Conservation (phyloP, 2,113 vertebrate species). For the Pomatostomus ruficeps region DNA sequence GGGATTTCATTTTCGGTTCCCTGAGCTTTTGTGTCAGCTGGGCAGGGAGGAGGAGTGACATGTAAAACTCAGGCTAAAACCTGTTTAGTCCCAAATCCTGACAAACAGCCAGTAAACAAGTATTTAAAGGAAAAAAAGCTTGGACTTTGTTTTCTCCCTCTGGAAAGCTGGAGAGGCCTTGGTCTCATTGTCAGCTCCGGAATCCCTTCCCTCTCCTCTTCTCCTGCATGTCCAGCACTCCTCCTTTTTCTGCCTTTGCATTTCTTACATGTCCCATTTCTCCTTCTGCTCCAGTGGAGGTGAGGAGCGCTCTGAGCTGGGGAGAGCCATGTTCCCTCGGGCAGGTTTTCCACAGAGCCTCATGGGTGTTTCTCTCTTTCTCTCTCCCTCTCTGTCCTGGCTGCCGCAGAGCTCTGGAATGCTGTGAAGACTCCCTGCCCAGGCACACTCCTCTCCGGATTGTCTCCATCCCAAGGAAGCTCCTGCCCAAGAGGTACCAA, state of each 20-base stretch:
- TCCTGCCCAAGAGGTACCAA: constrained; percentile 16
- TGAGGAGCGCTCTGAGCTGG: not conserved
- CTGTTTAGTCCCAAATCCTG: not conserved
- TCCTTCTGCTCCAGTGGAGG: not conserved
- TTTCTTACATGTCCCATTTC: not conserved
- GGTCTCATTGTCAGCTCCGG: not conserved
- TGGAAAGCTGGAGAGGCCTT: not conserved
- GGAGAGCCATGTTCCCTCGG: rapidly evolving
- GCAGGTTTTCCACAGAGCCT: not conserved
- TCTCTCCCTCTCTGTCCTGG: not conserved
- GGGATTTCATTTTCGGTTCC: not conserved
- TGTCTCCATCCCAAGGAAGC: constrained; percentile 18
- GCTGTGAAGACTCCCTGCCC: constrained; percentile 58
- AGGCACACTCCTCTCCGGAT: not conserved
- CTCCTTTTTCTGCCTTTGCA: not conserved
- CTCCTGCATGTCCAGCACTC: rapidly evolving
- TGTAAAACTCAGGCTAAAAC: not conserved
- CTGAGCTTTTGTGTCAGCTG: not conserved
- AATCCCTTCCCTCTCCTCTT: not conserved
- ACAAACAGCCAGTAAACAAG: not conserved
- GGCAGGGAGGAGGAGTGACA: not conserved
- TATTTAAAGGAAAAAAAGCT: not conserved
- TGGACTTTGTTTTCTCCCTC: not conserved
- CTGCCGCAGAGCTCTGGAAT: constrained; percentile 49
- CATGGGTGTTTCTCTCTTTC: not conserved